Conservation (phyloP, 2,888 invertebrate species). For the Mamestra brassicae region DNA sequence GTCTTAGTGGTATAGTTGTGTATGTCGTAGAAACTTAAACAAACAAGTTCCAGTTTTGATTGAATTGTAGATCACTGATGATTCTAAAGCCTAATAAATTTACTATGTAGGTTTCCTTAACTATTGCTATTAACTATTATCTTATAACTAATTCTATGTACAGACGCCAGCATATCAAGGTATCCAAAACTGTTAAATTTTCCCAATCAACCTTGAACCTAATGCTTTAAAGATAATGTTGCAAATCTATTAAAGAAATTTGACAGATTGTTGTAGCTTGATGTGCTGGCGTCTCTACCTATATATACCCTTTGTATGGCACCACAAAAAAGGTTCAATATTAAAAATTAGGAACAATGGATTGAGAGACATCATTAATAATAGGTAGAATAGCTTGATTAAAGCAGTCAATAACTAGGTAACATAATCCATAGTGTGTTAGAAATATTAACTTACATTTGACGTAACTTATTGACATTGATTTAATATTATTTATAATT, state of each 20-base stretch:
- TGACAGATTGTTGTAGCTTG: too few species aligned
- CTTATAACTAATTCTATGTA: conserved; percentile 19
- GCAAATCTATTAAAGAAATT: too few species aligned
- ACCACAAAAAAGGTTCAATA: conserved; percentile 31
- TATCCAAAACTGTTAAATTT: too few species aligned
- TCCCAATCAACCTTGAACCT: too few species aligned
- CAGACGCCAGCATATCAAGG: too few species aligned
- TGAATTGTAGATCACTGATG: conserved; percentile 40
- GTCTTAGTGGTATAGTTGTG: conserved; percentile 33
- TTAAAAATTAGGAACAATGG: conserved; percentile 29
- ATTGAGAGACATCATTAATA: conserved; percentile 42
- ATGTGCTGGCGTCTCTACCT: not conserved
- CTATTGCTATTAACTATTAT: conserved; percentile 20
- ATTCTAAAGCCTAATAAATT: conserved; percentile 23
- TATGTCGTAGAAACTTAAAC: conserved; percentile 41
- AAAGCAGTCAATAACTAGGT: conserved; percentile 36
- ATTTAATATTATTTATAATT: conserved; percentile 30
- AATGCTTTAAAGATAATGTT: too few species aligned
- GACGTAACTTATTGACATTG: conserved; percentile 25
- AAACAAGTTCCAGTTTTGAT: conserved; percentile 30
- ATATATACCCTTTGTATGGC: conserved; percentile 13
- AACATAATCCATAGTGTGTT: conserved; percentile 27
- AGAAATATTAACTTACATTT: conserved; percentile 37
- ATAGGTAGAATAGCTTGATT: conserved; percentile 31
- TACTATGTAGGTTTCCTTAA: conserved; percentile 32